These are phyloP conservation scores for Stegostoma tigrinum DNA, from an alignment of 2,113 vertebrate species.

Conservation along the genomic window DNA sequence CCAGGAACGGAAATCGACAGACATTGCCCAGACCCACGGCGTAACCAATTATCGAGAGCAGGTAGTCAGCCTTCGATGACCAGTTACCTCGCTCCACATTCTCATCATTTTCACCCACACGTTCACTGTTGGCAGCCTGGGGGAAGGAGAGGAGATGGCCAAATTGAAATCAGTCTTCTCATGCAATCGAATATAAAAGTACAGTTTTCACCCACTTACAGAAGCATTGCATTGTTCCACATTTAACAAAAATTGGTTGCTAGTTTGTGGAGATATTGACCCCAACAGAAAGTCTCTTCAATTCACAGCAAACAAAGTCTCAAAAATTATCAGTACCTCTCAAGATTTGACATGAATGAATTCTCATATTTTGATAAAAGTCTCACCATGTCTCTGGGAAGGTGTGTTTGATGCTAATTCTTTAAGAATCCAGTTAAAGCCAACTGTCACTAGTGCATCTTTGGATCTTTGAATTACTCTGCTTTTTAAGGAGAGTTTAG, in stretches of 20 bases:
- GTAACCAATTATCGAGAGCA: slow-evolving; percentile 87
- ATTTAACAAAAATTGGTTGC: not conserved
- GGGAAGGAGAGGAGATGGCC: too few relatives aligned
- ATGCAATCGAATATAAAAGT: not conserved
- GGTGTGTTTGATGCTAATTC: not conserved
- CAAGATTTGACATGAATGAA: not conserved
- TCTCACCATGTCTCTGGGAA: not conserved
- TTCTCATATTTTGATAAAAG: not conserved
- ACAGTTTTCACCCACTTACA: not conserved
- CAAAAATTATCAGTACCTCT: not conserved
- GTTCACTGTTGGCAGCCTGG: slow-evolving; percentile 20
- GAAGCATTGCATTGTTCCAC: not conserved
- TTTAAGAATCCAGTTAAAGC: not conserved
- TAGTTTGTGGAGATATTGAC: not conserved
- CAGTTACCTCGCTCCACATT: slow-evolving; percentile 80
- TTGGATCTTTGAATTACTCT: not conserved
- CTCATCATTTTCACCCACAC: slow-evolving; percentile 49
- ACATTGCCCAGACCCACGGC: slow-evolving; percentile 91
- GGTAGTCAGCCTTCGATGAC: slow-evolving; percentile 80
- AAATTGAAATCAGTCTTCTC: too few relatives aligned
- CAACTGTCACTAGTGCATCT: not conserved
- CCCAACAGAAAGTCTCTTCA: not conserved
- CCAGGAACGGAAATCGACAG: slow-evolving; percentile 89
- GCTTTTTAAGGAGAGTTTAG: not conserved
- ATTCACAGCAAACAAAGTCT: not conserved